Base-by-base conservation (phyloP, 1,140 invertebrate genomes). In the Drosophila chauvacae region DNA sequence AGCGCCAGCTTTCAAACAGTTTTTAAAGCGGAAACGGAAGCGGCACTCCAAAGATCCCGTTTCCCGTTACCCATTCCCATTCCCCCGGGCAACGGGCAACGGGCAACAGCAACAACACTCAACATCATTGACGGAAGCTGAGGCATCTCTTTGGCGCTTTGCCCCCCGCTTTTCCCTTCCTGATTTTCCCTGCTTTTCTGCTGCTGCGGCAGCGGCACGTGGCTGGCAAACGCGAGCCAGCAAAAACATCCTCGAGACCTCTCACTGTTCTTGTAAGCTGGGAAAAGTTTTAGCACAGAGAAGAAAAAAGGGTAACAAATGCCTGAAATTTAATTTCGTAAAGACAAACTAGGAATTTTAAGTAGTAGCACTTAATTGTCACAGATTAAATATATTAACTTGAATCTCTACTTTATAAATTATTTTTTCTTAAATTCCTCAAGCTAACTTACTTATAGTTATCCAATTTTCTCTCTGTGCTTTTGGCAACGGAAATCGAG, bases 401-500 rank as follows among this genome's bases (percentile, higher is more conserved):
- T 18, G 1, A 13, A 20, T 7, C 11, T 4, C 13, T 7, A 3
- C 5, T 47, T 45, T 2, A 3, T n/a, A 30, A 7, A 5, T 20
- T 14, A 16, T 16, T 23, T 33, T 20, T 33, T 5, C 1, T 18
- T 14, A 13, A 20, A 3, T 35, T 16, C 1, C 1, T 1, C 0
- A 57, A 80, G 60, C 23, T 42, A 63, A 77, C 72, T 80, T 18
- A 0, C 16, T 20, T 9, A 2, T 20, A 20, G 39, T 37, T 23
- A 11, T n/a, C 0, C 14, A 55, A 7, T 56, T 85, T 77, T 80
- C 51, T 53, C 7, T 26, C 33, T 20, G 68, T 73, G 65, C 64
- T 5, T 59, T 60, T 23, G 62, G 47, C 57, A 75, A 60, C 75
- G 85, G 78, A 90, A 90, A 90, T 85, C 73, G 75, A 90, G 78